Evolutionary conservation across 64 coral and sea anemone species (phyloP), one percentile per base, ranked within the genome.

Genomic region (Catalaphyllia jardinei): DNA sequence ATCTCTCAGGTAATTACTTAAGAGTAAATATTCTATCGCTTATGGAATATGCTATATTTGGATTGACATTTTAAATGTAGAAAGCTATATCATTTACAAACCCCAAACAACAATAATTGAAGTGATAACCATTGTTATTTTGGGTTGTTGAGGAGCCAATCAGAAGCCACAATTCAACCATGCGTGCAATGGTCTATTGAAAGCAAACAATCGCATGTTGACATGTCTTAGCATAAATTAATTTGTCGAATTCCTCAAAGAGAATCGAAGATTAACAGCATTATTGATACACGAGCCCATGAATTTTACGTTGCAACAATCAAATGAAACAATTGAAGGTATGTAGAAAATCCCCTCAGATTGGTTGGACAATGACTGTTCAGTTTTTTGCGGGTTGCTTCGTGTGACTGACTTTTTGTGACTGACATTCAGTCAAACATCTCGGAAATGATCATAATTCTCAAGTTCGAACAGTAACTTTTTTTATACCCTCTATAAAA

Each of bases 201-300:
- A 29, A 61, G n/a, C 4, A 61, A 31, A 80, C 55, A 61, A 80
- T 80, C 28, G 25, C 15, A 42, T 77, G 20, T 77, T 42, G 35
- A 50, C 39, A 77, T 49, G 74, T 46, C 25, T 61, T 80, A 38
- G 61, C 79, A 83, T 83, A 83, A 83, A 83, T 83, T 83, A 63
- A 67, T 38, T 83, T 83, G 29, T 61, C 79, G 79, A 83, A 65
- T 83, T 83, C 78, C 78, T 31, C 52, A 28, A 57, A 79, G 10
- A n/a, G 24, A 69, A 10, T 11, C 25, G 65, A 27, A 11, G 10
- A 24, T 24, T 12, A 11, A 69, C 29, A 69, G 65, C 25, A 69
- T 27, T 4, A 27, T 11, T 69, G 9, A n/a, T 69, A 24, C 22
- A n/a, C 22, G 22, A 25, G 65, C 10, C 22, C 22, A 69, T n/a